Evolutionary conservation across 2,888 invertebrate species (phyloP), one percentile per base, ranked within the genome.

Genomic region (Cephus rjabovi): DNA sequence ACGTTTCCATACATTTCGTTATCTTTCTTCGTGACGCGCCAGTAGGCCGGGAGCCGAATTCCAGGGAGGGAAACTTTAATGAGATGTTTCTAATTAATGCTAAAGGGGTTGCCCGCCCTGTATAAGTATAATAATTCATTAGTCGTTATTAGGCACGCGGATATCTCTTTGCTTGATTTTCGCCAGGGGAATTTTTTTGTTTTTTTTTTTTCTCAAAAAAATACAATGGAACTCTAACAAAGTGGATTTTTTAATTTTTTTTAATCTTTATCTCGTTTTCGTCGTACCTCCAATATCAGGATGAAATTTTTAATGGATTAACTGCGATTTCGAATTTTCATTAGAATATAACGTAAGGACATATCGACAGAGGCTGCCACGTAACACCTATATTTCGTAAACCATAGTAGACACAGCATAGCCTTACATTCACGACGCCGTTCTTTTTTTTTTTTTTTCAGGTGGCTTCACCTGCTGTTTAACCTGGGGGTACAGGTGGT

Each of bases 391-490:
- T 23, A 9, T 23, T 15, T 23, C 56, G 23, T 56, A 2, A 23
- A 56, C 56, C 56, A 56, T 1, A 23, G 23, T 56, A 23, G 69
- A 74, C 73, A 76, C 15, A 37, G 74, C 78, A 77, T 77, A 77
- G 77, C 56, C 40, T 80, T 80, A 81, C 81, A 74, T 69, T 76
- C 79, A 75, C 81, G 75, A 75, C 77, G 76, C 73, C 82, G 80
- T 79, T 83, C 88, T 85, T 83, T 82, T 4, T 33, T 31, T 31
- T 31, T 31, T 31, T 33, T 83, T 93, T 93, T 70, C 92, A 95
- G 95, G 89, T 97, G 98, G 98, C 95, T 98, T 86, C 98, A 99
- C 92, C 94, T 99, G 87, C 95, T 97, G 80, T 98, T 98, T 94
- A 99, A 99, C 93, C 94, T 98, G 88, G 95, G 97, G 86, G 97